Base-by-base conservation (phyloP, 2,113 vertebrate species). In the Rhinichthys klamathensis region DNA sequence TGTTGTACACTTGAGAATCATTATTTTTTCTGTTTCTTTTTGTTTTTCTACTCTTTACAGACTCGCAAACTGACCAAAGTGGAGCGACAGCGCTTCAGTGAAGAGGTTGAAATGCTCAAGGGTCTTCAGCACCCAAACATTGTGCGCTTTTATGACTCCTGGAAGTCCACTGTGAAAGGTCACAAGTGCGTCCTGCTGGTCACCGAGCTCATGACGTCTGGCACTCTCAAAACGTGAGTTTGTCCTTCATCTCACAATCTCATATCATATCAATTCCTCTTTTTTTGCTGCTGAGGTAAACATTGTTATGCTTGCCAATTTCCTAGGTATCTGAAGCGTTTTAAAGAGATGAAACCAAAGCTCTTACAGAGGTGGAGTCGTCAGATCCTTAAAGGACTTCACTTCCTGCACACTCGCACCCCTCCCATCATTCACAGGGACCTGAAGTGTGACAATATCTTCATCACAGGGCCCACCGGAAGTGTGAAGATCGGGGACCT, bases 361-460 rank as follows among this genome's bases (percentile, higher is more conserved):
- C 96, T 99, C 84, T 95, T 99, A 86, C 98, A 99, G 94, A 96
- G 98, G 85, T 99, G 98, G 98, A 99, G 98, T 90, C 95, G 95
- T 46, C 98, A 99, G 90, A 99, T 99, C 91, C 95, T 99, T 23
- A 96, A 97, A 87, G 98, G 98, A 0, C 96, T 99, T 58, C 97
- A 99, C 89, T 99, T 99, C 88, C 95, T 99, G 88, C 98, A 99
- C 92, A 98, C 98, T 0, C 96, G 98, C 65, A 95, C 96, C 0
- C 98, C 98, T 35, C 98, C 98, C 85, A 99, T 99, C 93, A 97
- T 99, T 91, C 98, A 99, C 90, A 95, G 98, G 0, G 98, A 99
- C 91, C 96, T 99, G 91, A 99, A 99, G 92, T 99, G 98, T 0
- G 98, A 99, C 95, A 99, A 99, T 89, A 97, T 99, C 92, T 99